A percentile compares a stretch with the other conserved stretches of the same genome.
Evolutionary conservation across 2,113 vertebrate species (phyloP).

Genomic region (Uropsilus gracilis): DNA sequence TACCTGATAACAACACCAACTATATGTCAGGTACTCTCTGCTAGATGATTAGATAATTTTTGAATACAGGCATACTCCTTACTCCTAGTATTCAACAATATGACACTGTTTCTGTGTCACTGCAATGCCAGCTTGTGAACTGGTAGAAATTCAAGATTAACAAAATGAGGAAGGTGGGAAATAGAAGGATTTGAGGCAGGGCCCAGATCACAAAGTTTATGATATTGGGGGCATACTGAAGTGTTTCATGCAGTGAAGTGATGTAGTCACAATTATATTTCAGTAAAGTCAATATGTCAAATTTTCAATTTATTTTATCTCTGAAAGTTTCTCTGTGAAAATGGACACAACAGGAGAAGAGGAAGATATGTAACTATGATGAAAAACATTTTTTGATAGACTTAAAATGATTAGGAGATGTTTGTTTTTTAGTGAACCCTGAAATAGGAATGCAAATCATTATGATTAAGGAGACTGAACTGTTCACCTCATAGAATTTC

Average conservation of each 20-base stretch:
- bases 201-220: background rate
- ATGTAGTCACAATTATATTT: background rate
- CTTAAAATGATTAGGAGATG: background rate
- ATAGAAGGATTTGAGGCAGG: background rate
- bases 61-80: background rate
- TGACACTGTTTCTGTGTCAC: background rate
- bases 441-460: conserved; percentile 23
- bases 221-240: background rate
- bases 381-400: conserved; percentile 22
- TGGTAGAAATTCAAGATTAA: background rate
- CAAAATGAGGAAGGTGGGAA: background rate
- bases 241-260: background rate
- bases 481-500: background rate
- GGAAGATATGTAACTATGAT: background rate
- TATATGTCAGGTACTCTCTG: too few relatives aligned
- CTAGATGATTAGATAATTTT: background rate
- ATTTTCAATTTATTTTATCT: conserved; percentile 29
- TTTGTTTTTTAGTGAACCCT: conserved; percentile 15
- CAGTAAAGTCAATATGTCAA: background rate
- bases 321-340: background rate
- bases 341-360: background rate
- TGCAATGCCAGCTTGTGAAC: background rate
- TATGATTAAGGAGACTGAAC: background rate
- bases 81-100: background rate
- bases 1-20: too few relatives aligned